phyloP scores from a whole-genome alignment of 2,888 invertebrate genomes.

The Diadegma fenestrale region DNA sequence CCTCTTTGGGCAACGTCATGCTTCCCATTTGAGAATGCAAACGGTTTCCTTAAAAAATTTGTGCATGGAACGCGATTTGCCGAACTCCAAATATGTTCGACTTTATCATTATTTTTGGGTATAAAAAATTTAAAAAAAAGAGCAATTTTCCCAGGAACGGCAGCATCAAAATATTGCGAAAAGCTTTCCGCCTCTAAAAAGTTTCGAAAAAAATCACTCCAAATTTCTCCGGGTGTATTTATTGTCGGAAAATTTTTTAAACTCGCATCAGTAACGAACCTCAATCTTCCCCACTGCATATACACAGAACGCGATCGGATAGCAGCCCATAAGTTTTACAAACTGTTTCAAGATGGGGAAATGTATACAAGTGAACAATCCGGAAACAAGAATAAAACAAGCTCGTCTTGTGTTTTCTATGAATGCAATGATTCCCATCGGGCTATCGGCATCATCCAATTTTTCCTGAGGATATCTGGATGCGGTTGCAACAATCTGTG shows the following conservation, averaged over 20 bases:
- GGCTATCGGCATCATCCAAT: not conserved
- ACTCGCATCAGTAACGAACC: not conserved
- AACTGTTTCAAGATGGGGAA: not conserved
- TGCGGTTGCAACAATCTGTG: not conserved
- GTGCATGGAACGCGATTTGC: conserved; percentile 56
- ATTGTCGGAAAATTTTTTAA: not conserved
- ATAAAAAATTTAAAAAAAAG: conserved; percentile 24
- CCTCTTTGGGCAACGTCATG: conserved; percentile 67
- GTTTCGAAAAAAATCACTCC: not conserved
- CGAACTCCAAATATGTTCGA: conserved; percentile 61
- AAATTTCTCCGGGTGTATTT: not conserved
- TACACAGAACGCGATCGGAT: not conserved
- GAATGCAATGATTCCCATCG: not conserved
- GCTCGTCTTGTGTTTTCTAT: not conserved
- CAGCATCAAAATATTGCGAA: not conserved
- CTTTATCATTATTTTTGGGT: conserved; percentile 45
- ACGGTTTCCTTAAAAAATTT: conserved; percentile 65
- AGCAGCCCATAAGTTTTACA: not conserved
- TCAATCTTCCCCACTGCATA: not conserved
- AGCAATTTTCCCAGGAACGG: not conserved
- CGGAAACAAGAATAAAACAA: not conserved
- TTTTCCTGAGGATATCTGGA: not conserved
- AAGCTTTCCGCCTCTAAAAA: not conserved
- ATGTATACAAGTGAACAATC: not conserved
- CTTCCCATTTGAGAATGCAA: conserved; percentile 69